Evolutionary conservation across 2,797 vertebrate species (phyloP).

Genomic region (Paratrypauchen microcephalus): DNA sequence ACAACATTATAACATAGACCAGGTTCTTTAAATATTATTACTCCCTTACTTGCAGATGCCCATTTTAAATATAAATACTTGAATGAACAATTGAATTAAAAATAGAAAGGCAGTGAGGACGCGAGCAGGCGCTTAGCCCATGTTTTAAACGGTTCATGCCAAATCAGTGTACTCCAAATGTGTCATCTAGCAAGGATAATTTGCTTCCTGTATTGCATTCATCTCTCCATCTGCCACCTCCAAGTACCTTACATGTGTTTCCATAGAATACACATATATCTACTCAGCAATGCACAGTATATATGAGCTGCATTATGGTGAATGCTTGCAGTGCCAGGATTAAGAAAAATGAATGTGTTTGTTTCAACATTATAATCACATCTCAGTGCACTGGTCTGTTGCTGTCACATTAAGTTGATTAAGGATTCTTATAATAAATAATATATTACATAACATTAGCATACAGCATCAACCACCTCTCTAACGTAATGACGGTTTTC

Average conservation of each 20-base stretch:
- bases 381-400: not conserved
- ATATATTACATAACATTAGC: not conserved
- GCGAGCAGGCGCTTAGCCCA: slow-evolving; percentile 8
- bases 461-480: not conserved
- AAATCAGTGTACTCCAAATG: slow-evolving; percentile 16
- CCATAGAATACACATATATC: not conserved
- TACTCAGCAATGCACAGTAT: not conserved
- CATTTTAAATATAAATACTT: slow-evolving; percentile 38
- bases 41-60: slow-evolving; percentile 11
- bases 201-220: slow-evolving; percentile 5
- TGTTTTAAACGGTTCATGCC: not conserved
- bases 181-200: slow-evolving; percentile 2
- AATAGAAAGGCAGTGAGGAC: slow-evolving; percentile 6
- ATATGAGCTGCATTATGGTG: not conserved
- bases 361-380: slow-evolving; percentile 5
- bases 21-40: not conserved
- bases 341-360: slow-evolving; percentile 2
- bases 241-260: not conserved
- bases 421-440: not conserved
- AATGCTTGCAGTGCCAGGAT: slow-evolving; percentile 10
- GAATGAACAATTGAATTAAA: slow-evolving; percentile 38
- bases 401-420: not conserved
- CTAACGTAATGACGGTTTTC: not conserved
- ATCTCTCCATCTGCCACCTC: not conserved
- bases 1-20: too few relatives aligned